phyloP scores from a whole-genome alignment of 2,113 vertebrate genomes.

The Crocuta crocuta region DNA sequence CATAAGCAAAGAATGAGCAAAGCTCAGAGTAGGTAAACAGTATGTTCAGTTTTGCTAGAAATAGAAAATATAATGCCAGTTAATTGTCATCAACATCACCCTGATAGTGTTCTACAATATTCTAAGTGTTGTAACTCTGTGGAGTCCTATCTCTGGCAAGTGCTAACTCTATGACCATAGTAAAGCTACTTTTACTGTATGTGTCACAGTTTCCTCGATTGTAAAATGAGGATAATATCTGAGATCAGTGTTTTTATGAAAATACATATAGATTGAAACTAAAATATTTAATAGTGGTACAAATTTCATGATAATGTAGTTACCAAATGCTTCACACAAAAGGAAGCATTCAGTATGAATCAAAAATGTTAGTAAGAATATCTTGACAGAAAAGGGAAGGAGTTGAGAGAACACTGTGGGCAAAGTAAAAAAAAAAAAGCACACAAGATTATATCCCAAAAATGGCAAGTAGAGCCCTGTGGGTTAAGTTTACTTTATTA shows the following conservation, averaged over 20 bases:
- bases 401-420: neutral
- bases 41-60: conserved; percentile 16
- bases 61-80: neutral
- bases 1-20: neutral
- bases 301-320: neutral
- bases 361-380: neutral
- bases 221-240: neutral
- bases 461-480: neutral
- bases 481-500: neutral
- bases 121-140: neutral
- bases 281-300: neutral
- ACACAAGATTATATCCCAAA: neutral
- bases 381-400: neutral
- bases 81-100: neutral
- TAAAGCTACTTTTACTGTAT: neutral
- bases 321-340: neutral
- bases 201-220: neutral
- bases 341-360: neutral
- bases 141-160: neutral
- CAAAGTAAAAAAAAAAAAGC: neutral
- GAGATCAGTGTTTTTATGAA: neutral
- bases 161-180: neutral
- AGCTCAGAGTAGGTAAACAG: neutral
- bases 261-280: neutral
- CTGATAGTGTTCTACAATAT: neutral